Conservation (phyloP, 2,797 vertebrate species). For the Gallirallus australis region DNA sequence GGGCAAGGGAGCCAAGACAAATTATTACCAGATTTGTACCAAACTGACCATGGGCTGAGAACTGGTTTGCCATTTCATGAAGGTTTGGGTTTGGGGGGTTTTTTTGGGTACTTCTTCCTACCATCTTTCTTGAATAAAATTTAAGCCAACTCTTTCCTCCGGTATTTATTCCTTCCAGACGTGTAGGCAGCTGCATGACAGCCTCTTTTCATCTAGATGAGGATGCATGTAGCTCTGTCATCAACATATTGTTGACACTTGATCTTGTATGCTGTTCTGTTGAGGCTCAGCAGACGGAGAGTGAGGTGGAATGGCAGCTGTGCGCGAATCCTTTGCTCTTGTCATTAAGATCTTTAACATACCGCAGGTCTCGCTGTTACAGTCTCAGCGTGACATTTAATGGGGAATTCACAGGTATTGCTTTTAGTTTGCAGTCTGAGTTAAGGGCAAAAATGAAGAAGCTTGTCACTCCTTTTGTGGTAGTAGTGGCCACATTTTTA, state of each 20-base stretch:
- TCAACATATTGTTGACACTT: constrained; percentile 64
- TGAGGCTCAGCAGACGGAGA: neutral
- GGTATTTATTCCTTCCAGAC: constrained; percentile 50
- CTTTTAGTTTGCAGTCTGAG: neutral
- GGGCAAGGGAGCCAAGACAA: neutral
- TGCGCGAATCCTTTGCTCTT: neutral
- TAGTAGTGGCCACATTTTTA: neutral
- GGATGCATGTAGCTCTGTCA: constrained; percentile 31
- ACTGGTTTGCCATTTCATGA: neutral
- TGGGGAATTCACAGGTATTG: neutral
- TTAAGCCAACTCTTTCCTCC: constrained; percentile 3
- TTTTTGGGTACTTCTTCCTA: neutral
- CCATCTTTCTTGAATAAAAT: neutral
- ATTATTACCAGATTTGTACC: neutral
- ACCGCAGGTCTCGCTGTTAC: constrained; percentile 13
- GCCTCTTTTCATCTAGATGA: constrained; percentile 43
- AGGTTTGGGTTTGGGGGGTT: neutral
- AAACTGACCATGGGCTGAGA: neutral
- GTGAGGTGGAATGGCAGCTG: constrained; percentile 30
- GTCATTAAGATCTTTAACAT: constrained; percentile 38
- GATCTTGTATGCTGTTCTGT: neutral
- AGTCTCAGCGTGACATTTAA: constrained; percentile 14
- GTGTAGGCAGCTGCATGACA: constrained; percentile 56
- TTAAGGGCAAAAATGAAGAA: neutral
- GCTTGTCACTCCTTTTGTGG: neutral